Percentiles rank a stretch among this genome's conserved stretches.
phyloP scores from a whole-genome alignment of 2,888 invertebrate species.

The Agrotis clavis region DNA sequence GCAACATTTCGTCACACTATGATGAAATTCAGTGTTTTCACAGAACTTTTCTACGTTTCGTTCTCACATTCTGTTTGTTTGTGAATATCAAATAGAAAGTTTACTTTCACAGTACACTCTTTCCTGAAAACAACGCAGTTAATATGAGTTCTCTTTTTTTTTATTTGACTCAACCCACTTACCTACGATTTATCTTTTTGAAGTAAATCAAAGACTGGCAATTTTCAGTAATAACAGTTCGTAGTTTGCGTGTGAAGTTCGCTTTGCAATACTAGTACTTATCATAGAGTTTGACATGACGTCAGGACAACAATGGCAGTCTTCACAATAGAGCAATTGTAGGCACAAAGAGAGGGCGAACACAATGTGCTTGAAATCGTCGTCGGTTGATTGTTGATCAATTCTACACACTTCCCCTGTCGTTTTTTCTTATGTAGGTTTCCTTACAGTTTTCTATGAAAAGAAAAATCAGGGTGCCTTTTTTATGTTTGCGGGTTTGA shows the following conservation, averaged over 20 bases:
- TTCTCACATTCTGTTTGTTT: not conserved
- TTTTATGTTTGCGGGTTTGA: too few relatives aligned
- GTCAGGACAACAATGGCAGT: constrained; percentile 35
- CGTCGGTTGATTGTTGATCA: constrained; percentile 26
- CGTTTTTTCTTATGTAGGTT: constrained; percentile 6
- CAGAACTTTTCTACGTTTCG: not conserved
- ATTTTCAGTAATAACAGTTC: not conserved
- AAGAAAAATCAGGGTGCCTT: not conserved
- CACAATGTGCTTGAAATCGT: constrained; percentile 43
- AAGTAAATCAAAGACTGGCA: too few relatives aligned
- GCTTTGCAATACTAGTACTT: constrained; percentile 18
- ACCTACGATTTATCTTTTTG: too few relatives aligned
- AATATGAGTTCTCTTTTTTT: not conserved
- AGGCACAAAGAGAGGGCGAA: constrained; percentile 29
- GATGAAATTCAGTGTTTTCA: not conserved
- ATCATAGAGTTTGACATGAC: constrained; percentile 28
- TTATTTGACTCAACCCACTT: too few relatives aligned
- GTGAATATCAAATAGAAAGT: constrained; percentile 3
- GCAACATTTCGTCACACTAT: constrained; percentile 1
- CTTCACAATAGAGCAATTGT: constrained; percentile 54
- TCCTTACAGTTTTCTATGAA: not conserved
- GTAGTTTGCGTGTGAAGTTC: not conserved
- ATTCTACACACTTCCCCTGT: constrained; percentile 17
- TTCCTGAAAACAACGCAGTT: not conserved
- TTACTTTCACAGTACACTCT: not conserved